Conservation (phyloP, 1,140 invertebrate species). For the Meteorus sp. region DNA sequence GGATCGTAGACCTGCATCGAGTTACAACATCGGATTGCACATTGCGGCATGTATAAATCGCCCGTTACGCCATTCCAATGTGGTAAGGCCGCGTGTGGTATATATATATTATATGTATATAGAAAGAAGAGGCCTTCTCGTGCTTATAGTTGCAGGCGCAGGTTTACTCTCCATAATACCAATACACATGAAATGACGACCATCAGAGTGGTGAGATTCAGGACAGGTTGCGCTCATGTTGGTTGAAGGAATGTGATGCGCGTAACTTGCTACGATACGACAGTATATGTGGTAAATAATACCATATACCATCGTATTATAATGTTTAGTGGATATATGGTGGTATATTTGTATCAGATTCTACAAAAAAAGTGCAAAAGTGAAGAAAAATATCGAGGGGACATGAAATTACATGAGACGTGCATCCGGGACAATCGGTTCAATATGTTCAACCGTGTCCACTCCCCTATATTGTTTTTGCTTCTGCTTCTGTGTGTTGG, state of each 20-base stretch:
- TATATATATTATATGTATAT: too few species aligned
- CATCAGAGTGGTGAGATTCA: slow-evolving; percentile 20
- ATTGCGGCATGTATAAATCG: slow-evolving; percentile 27
- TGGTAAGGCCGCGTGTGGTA: slow-evolving; percentile 21
- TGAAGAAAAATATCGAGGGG: too few species aligned
- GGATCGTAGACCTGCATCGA: slow-evolving; percentile 27
- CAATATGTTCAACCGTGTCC: slow-evolving; percentile 6
- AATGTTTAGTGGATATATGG: too few species aligned
- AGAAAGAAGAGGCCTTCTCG: slow-evolving; percentile 21
- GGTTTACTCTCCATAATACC: too few species aligned
- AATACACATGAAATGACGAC: too few species aligned
- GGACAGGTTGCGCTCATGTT: slow-evolving; percentile 26
- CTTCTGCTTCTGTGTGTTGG: neutral
- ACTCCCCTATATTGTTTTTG: slow-evolving; percentile 11
- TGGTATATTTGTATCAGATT: too few species aligned
- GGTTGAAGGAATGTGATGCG: slow-evolving; percentile 26
- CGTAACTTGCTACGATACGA: slow-evolving; percentile 16
- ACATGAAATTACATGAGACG: slow-evolving; percentile 6
- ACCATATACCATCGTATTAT: too few species aligned
- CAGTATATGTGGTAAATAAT: too few species aligned
- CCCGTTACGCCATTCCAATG: slow-evolving; percentile 29
- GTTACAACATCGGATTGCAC: slow-evolving; percentile 29
- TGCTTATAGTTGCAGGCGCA: too few species aligned
- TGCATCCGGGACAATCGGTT: slow-evolving; percentile 24
- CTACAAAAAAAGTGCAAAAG: too few species aligned